These are phyloP conservation scores for Anableps anableps DNA, from an alignment of 2,797 vertebrate genomes.

Conservation along the genomic window DNA sequence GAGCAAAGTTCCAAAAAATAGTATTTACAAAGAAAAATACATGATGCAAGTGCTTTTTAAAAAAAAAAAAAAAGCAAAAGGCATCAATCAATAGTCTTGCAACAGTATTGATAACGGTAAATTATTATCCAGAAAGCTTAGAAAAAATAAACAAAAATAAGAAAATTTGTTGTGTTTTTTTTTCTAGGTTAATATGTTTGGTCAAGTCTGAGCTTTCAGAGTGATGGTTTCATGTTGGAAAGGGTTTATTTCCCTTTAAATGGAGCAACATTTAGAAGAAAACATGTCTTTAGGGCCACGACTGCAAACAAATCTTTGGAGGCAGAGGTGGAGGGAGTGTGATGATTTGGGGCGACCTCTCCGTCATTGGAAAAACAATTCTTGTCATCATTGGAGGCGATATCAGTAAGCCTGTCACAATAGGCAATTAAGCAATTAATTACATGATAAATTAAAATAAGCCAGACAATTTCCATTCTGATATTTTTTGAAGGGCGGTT, in stretches of 20 bases:
- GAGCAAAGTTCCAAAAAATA: not conserved
- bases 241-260: not conserved
- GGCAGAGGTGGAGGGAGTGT: too few species aligned
- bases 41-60: not conserved
- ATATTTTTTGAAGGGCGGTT: too few species aligned
- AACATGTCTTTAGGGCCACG: not conserved
- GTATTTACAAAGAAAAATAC: not conserved
- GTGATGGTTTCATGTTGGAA: not conserved
- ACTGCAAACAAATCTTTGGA: not conserved
- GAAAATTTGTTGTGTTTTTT: not conserved
- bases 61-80: too few species aligned
- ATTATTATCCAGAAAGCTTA: not conserved
- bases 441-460: too few species aligned
- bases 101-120: not conserved
- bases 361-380: too few species aligned
- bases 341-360: too few species aligned
- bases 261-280: not conserved
- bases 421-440: too few species aligned
- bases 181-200: not conserved
- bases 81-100: not conserved
- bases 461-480: too few species aligned
- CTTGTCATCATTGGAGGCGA: not conserved
- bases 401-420: too few species aligned
- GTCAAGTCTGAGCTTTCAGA: not conserved
- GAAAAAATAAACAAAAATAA: not conserved